A percentile compares a stretch with the other conserved stretches of the same genome.
These are phyloP conservation scores for Globodera ellingtonae DNA, from an alignment of 1,140 invertebrate species.

Conservation along the genomic window DNA sequence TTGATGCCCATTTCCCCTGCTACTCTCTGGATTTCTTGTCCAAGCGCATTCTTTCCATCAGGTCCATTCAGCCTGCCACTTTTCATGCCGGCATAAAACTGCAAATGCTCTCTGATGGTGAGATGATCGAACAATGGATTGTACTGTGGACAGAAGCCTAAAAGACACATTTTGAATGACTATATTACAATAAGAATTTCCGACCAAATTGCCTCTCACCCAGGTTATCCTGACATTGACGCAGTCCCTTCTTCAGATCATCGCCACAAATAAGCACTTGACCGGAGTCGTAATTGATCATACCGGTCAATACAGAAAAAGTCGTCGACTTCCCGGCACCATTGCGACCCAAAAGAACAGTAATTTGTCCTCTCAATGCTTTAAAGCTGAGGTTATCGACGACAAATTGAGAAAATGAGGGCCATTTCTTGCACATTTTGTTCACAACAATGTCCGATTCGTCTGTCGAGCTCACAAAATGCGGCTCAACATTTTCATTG, in stretches of 20 bases:
- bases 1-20: not conserved
- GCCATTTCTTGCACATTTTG: slow-evolving; percentile 47
- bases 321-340: slow-evolving; percentile 52
- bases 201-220: not conserved
- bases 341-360: slow-evolving; percentile 51
- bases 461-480: slow-evolving; percentile 25
- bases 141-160: slow-evolving; percentile 85
- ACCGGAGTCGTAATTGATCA: slow-evolving; percentile 27
- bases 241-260: slow-evolving; percentile 34
- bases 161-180: too few species aligned
- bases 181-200: too few species aligned
- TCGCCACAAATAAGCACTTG: slow-evolving; percentile 40
- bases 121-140: slow-evolving; percentile 87
- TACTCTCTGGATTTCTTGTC: slow-evolving; percentile 26
- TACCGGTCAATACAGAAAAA: slow-evolving; percentile 53
- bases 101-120: slow-evolving; percentile 83
- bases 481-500: slow-evolving; percentile 40
- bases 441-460: slow-evolving; percentile 53
- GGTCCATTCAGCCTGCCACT: not conserved
- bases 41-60: slow-evolving; percentile 11
- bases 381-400: slow-evolving; percentile 47
- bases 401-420: slow-evolving; percentile 16
- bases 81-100: slow-evolving; percentile 75
- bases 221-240: slow-evolving; percentile 39
- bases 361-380: slow-evolving; percentile 52